Conservation (phyloP, 2,113 vertebrate species). For the Diadophis punctatus region DNA sequence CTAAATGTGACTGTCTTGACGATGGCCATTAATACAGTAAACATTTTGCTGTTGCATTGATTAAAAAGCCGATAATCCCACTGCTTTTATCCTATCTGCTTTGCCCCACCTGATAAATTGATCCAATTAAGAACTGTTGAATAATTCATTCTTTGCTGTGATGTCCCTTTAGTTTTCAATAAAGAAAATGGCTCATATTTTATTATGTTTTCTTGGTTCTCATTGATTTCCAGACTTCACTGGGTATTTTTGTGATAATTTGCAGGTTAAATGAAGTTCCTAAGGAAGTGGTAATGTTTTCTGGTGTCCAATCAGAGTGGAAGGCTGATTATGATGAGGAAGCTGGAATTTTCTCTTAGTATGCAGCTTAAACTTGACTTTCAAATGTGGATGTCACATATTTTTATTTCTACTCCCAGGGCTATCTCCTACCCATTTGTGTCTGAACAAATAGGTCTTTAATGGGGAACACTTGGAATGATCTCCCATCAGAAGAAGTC, state of each 20-base stretch:
- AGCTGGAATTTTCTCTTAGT: background rate
- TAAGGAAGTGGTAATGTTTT: background rate
- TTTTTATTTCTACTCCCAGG: background rate
- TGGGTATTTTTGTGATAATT: background rate
- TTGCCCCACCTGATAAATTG: constrained; percentile 19
- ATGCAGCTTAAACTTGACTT: background rate
- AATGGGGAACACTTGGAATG: background rate
- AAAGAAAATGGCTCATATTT: constrained; percentile 38
- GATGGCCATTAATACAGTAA: background rate
- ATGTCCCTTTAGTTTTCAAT: constrained; percentile 7
- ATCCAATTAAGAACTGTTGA: constrained; percentile 6
- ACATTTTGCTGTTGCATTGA: constrained; percentile 29
- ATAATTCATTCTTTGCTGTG: constrained; percentile 5
- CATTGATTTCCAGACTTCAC: constrained; percentile 11
- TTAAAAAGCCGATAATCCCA: background rate
- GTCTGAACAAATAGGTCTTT: background rate
- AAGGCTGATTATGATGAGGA: background rate
- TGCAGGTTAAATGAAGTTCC: constrained; percentile 16
- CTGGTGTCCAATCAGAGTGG: background rate
- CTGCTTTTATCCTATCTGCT: constrained; percentile 9
- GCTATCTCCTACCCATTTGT: too few relatives aligned
- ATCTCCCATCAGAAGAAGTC: background rate
- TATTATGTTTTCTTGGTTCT: constrained; percentile 9
- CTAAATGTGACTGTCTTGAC: constrained; percentile 17
- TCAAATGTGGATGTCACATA: background rate